Conservation (phyloP, 2,888 invertebrate species). For the Drosophila robusta region DNA sequence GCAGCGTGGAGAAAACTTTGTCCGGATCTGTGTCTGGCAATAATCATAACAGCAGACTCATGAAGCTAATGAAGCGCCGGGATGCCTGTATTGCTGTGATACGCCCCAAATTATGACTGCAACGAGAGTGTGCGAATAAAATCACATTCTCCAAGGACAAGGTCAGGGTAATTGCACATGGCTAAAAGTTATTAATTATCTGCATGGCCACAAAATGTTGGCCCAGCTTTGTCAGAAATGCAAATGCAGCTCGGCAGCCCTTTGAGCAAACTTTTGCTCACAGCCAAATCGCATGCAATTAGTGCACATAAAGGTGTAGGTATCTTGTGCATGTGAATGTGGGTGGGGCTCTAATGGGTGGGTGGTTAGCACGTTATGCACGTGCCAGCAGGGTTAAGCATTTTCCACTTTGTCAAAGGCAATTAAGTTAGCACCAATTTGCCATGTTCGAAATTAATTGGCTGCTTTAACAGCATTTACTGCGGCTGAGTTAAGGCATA, state of each 20-base stretch:
- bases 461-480: neutral
- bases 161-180: slow-evolving; percentile 18
- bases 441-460: slow-evolving; percentile 6
- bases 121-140: slow-evolving; percentile 3
- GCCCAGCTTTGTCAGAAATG: neutral
- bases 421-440: slow-evolving; percentile 6
- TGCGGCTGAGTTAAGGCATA: neutral
- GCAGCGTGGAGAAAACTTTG: slow-evolving; percentile 45
- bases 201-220: neutral
- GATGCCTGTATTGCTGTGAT: slow-evolving; percentile 6
- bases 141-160: slow-evolving; percentile 4
- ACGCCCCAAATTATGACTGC: slow-evolving; percentile 30
- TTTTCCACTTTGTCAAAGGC: slow-evolving; percentile 29
- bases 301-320: slow-evolving; percentile 18
- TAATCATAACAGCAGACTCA: slow-evolving; percentile 61
- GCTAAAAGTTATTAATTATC: slow-evolving; percentile 41
- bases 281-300: slow-evolving; percentile 50
- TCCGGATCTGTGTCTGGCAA: slow-evolving; percentile 33
- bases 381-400: slow-evolving; percentile 8
- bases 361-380: neutral
- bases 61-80: slow-evolving; percentile 57
- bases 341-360: neutral
- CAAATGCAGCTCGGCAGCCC: slow-evolving; percentile 9
- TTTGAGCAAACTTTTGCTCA: slow-evolving; percentile 14
- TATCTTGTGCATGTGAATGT: slow-evolving; percentile 1